Conservation (phyloP, 2,888 invertebrate genomes). For the Gymnoscelis rufifasciata region DNA sequence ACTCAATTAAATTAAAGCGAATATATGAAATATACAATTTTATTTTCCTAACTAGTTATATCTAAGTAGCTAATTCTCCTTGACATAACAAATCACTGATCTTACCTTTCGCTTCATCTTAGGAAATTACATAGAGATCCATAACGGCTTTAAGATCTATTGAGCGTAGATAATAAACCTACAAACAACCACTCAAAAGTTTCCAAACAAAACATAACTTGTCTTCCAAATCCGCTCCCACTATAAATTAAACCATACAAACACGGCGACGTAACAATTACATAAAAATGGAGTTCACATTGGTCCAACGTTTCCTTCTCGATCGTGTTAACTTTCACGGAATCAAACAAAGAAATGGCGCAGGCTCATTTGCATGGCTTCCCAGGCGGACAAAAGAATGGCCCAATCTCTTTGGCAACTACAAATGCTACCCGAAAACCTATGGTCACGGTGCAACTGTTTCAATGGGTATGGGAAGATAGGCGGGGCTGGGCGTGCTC, state of each 20-base stretch:
- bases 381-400: conserved; percentile 78
- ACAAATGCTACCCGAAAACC: conserved; percentile 71
- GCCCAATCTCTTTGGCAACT: conserved; percentile 75
- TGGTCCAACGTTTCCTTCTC: conserved; percentile 71
- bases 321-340: conserved; percentile 79
- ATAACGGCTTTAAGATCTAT: background rate
- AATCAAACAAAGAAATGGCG: conserved; percentile 79
- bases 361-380: conserved; percentile 76
- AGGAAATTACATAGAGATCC: conserved; percentile 1
- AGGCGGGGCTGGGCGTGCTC: conserved; percentile 18
- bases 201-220: background rate
- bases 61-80: background rate
- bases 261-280: conserved; percentile 74
- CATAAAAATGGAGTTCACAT: conserved; percentile 78
- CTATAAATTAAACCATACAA: conserved; percentile 37
- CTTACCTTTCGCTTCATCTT: background rate
- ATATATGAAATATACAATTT: too few species aligned
- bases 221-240: conserved; percentile 30
- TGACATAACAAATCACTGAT: background rate
- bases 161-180: background rate
- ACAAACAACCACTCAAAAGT: background rate
- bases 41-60: too few species aligned
- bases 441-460: conserved; percentile 56
- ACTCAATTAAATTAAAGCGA: too few species aligned
- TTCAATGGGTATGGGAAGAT: conserved; percentile 21